phyloP scores from a whole-genome alignment of 2,113 vertebrate species.

The Acrocephalus kingi region DNA sequence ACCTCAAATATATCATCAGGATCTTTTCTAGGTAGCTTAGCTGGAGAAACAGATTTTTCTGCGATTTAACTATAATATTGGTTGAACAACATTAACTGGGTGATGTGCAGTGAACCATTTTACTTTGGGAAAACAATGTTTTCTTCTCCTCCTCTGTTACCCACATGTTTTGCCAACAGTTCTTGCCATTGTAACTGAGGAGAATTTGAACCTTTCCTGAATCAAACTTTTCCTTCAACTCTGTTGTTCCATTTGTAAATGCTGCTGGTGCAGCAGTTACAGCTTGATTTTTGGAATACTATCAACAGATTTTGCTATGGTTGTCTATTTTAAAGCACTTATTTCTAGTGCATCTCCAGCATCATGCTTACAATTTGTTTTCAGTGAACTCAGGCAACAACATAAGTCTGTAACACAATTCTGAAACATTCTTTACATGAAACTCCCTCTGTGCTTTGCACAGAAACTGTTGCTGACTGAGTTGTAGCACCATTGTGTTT shows the following conservation, averaged over 20 bases:
- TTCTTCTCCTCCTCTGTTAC: background rate
- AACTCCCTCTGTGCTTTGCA: background rate
- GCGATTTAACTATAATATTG: background rate
- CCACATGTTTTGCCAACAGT: background rate
- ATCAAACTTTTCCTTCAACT: background rate
- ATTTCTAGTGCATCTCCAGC: background rate
- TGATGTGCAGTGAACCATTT: background rate
- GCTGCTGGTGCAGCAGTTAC: background rate
- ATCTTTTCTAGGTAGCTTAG: constrained; percentile 5
- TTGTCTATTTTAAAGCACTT: background rate
- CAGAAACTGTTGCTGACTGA: background rate
- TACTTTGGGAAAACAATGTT: background rate
- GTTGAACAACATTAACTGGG: background rate
- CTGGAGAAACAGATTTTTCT: background rate
- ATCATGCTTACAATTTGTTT: background rate
- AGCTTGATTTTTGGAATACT: background rate
- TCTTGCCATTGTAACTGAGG: background rate
- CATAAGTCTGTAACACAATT: background rate
- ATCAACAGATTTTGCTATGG: background rate
- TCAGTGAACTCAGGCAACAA: background rate
- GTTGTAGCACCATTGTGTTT: background rate
- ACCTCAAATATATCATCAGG: background rate
- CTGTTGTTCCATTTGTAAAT: background rate
- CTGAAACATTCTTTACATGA: background rate
- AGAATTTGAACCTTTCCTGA: background rate